These are phyloP conservation scores for Neogobius melanostomus DNA, from an alignment of 2,113 vertebrate genomes.

Conservation along the genomic window DNA sequence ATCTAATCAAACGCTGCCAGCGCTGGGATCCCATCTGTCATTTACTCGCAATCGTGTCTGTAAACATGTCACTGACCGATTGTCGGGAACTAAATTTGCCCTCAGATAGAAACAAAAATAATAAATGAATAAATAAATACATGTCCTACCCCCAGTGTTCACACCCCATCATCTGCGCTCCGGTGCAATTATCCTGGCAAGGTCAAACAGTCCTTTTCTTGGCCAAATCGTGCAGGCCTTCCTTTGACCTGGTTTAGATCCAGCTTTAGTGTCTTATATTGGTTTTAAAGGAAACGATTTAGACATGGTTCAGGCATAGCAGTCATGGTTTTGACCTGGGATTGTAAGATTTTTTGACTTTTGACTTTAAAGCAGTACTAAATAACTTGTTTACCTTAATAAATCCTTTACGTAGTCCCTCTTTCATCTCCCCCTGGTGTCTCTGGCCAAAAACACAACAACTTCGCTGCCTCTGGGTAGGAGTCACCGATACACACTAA, in stretches of 20 bases:
- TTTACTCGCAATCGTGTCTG: neutral
- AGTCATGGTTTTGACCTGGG: too few species aligned
- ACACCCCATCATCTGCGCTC: constrained; percentile 1
- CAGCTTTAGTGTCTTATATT: neutral
- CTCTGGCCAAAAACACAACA: too few species aligned
- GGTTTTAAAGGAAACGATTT: too few species aligned
- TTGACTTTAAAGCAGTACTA: too few species aligned
- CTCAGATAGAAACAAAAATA: neutral
- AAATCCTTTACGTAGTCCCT: too few species aligned
- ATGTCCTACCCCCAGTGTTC: neutral
- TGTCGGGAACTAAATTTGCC: constrained; percentile 22
- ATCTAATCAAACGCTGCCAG: constrained; percentile 1
- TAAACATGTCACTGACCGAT: constrained; percentile 22
- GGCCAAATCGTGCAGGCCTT: neutral
- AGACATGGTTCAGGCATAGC: too few species aligned
- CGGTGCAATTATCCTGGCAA: constrained; percentile 43
- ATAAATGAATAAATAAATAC: neutral
- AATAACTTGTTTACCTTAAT: too few species aligned
- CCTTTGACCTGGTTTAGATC: neutral
- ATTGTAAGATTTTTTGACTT: too few species aligned
- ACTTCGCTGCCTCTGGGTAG: too few species aligned
- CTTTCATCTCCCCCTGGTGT: too few species aligned
- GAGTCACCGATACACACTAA: too few species aligned
- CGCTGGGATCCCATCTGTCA: constrained; percentile 9
- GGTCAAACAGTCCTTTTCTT: constrained; percentile 29